phyloP scores from a whole-genome alignment of 1,140 invertebrate species.

The Rhopalosiphum maidis region DNA sequence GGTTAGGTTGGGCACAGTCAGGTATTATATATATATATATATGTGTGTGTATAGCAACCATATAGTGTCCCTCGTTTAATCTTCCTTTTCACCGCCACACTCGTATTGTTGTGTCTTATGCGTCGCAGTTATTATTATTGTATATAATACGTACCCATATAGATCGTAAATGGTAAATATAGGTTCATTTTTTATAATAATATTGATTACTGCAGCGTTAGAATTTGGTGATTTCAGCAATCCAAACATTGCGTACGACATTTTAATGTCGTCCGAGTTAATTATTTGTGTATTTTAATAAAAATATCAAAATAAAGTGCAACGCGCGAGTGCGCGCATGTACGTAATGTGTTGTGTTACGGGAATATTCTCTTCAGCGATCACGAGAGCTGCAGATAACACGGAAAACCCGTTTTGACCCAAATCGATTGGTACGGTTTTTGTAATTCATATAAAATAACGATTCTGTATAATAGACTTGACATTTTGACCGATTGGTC shows the following conservation, averaged over 20 bases:
- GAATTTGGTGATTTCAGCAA: background rate
- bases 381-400: background rate
- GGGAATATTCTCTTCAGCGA: background rate
- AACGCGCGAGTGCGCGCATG: background rate
- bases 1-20: no score
- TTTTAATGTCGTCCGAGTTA: background rate
- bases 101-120: no score
- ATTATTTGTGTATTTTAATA: background rate
- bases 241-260: background rate
- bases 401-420: background rate
- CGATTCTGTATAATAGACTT: background rate
- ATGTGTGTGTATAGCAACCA: no score
- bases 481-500: background rate
- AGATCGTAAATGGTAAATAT: background rate
- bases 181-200: background rate
- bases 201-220: background rate
- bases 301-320: background rate
- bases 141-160: no score
- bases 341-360: background rate
- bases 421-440: background rate
- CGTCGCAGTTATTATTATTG: no score
- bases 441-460: background rate
- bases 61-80: background rate
- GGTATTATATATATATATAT: no score
- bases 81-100: no score